Percentiles rank a stretch among this genome's conserved stretches.
phyloP scores from a whole-genome alignment of 2,797 vertebrate species.

The Tadarida brasiliensis region DNA sequence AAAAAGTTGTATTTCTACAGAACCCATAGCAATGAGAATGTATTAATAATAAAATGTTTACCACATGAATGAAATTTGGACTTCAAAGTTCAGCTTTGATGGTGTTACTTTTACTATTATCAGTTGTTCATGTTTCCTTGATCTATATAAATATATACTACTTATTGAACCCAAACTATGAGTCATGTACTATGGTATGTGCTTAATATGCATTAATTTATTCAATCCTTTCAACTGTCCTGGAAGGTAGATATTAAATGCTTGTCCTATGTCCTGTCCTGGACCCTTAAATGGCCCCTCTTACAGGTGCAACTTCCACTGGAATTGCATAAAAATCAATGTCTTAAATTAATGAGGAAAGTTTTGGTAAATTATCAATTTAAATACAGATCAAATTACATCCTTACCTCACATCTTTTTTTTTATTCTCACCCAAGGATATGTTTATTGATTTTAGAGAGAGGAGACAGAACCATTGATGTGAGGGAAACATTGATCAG shows the following conservation, averaged over 20 bases:
- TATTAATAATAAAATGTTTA: slow-evolving; percentile 61
- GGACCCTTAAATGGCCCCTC: neutral
- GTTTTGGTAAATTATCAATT: slow-evolving; percentile 27
- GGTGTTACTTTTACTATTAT: slow-evolving; percentile 33
- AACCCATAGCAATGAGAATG: neutral
- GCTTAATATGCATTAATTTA: neutral
- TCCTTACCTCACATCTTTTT: neutral
- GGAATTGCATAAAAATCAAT: slow-evolving; percentile 4
- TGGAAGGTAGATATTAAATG: neutral
- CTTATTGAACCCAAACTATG: neutral
- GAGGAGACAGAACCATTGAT: neutral
- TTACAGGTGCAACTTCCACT: neutral
- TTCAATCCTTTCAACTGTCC: neutral
- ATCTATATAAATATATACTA: neutral
- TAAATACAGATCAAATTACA: slow-evolving; percentile 28
- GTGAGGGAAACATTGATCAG: neutral
- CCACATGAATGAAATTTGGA: slow-evolving; percentile 37
- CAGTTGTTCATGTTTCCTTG: neutral
- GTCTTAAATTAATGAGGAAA: neutral
- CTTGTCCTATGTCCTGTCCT: neutral
- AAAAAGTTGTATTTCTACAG: neutral
- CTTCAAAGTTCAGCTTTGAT: slow-evolving; percentile 47
- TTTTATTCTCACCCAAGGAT: neutral
- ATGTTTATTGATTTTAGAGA: neutral
- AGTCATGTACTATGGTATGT: neutral